Conservation (phyloP, 2,797 vertebrate species). For the Hyperoplus lanceolatus region DNA sequence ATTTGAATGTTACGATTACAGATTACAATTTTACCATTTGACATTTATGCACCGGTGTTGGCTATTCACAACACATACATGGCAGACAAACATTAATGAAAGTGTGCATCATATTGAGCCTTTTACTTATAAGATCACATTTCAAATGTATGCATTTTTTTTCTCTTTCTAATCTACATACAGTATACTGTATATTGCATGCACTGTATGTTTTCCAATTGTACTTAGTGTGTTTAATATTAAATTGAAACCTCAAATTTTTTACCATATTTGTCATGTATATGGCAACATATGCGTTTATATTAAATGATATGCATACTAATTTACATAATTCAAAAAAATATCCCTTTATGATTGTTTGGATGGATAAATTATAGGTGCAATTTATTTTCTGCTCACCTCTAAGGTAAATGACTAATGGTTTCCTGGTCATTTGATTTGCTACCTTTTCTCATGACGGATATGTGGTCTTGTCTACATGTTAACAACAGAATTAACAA, state of each 20-base stretch:
- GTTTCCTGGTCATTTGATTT: not conserved
- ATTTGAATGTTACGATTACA: too few relatives aligned
- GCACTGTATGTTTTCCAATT: not conserved
- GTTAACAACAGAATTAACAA: constrained; percentile 72
- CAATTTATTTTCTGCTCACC: not conserved
- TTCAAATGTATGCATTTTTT: not conserved
- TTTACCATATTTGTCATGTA: constrained; percentile 9
- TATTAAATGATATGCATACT: not conserved
- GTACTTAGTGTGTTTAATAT: not conserved
- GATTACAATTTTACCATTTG: too few relatives aligned
- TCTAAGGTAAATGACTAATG: not conserved
- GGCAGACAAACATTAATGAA: constrained; percentile 27
- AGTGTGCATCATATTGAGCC: constrained; percentile 16
- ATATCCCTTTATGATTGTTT: constrained; percentile 9
- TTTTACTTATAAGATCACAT: constrained; percentile 17
- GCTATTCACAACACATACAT: not conserved
- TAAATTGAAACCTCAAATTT: not conserved
- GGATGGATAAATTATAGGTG: constrained; percentile 4
- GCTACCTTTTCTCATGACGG: constrained; percentile 44
- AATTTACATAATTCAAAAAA: constrained; percentile 20
- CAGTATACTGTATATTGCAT: not conserved
- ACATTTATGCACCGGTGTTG: not conserved
- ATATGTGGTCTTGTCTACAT: constrained; percentile 80
- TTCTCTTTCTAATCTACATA: too few relatives aligned
- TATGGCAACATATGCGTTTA: constrained; percentile 12